Conservation (phyloP, 2,888 invertebrate genomes). For the Cephus spinipes region DNA sequence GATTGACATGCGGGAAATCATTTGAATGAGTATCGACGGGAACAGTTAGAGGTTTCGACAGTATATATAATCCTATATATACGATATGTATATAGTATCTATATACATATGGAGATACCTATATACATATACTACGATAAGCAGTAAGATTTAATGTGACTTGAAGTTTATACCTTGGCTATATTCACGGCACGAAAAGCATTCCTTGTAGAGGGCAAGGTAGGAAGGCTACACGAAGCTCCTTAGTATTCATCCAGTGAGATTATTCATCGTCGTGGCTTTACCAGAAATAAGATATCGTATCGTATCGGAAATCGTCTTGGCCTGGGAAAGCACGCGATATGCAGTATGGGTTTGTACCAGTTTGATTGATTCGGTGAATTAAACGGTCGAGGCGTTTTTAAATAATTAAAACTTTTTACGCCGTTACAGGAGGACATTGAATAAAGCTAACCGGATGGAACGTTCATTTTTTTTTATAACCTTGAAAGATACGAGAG, state of each 20-base stretch:
- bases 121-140: conserved; percentile 24
- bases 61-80: background rate
- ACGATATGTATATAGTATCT: background rate
- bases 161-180: conserved; percentile 31
- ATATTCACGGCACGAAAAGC: conserved; percentile 41
- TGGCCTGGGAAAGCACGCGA: conserved; percentile 34
- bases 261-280: conserved; percentile 44
- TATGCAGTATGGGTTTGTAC: background rate
- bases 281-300: conserved; percentile 35
- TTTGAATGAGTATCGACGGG: background rate
- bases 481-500: background rate
- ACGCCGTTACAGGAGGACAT: background rate
- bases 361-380: background rate
- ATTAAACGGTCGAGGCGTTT: background rate
- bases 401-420: background rate
- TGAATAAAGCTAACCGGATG: background rate
- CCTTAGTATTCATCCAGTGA: conserved; percentile 47
- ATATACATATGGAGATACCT: background rate
- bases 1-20: background rate
- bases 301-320: conserved; percentile 42
- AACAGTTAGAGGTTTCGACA: background rate
- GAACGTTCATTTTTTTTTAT: background rate
- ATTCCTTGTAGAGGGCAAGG: conserved; percentile 17
- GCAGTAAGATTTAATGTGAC: conserved; percentile 32
- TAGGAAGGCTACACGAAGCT: conserved; percentile 3